phyloP scores from a whole-genome alignment of 2,888 invertebrate genomes.

The Notodonta ziczac region DNA sequence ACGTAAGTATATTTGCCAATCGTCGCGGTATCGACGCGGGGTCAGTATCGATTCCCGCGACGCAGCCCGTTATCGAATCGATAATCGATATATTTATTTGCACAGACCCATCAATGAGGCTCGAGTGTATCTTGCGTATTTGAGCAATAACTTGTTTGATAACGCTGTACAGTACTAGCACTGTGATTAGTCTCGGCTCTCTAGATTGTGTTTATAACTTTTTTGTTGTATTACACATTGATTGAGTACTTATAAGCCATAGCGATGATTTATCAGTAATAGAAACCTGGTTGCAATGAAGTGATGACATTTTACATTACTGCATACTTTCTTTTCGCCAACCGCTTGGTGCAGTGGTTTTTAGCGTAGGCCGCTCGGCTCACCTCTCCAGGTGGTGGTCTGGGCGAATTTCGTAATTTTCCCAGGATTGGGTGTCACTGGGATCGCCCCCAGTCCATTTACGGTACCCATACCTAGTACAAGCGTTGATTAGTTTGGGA shows the following conservation, averaged over 20 bases:
- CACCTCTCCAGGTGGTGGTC: too few species aligned
- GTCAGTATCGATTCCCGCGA: conserved; percentile 73
- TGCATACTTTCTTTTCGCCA: too few species aligned
- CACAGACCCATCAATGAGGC: conserved; percentile 72
- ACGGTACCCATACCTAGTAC: too few species aligned
- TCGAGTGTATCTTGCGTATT: conserved; percentile 79
- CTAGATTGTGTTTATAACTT: conserved; percentile 63
- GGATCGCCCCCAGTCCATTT: too few species aligned
- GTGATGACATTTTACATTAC: too few species aligned
- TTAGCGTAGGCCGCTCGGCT: too few species aligned
- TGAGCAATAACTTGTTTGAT: conserved; percentile 81
- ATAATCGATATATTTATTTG: conserved; percentile 80
- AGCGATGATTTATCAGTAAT: conserved; percentile 34
- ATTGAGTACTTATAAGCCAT: conserved; percentile 27
- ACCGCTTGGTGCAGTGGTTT: too few species aligned
- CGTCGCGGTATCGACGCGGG: conserved; percentile 57
- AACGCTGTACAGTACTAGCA: conserved; percentile 71
- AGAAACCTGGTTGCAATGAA: too few species aligned
- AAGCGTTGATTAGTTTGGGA: too few species aligned
- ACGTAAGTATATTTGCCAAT: conserved; percentile 57
- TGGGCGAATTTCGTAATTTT: too few species aligned
- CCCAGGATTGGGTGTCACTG: too few species aligned
- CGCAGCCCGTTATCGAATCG: conserved; percentile 70
- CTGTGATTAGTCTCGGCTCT: conserved; percentile 69
- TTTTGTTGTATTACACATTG: conserved; percentile 58